Percentiles rank a stretch among this genome's conserved stretches.
These are phyloP conservation scores for Aporrectodea caliginosa DNA, from an alignment of 1,140 invertebrate species.

Conservation along the genomic window DNA sequence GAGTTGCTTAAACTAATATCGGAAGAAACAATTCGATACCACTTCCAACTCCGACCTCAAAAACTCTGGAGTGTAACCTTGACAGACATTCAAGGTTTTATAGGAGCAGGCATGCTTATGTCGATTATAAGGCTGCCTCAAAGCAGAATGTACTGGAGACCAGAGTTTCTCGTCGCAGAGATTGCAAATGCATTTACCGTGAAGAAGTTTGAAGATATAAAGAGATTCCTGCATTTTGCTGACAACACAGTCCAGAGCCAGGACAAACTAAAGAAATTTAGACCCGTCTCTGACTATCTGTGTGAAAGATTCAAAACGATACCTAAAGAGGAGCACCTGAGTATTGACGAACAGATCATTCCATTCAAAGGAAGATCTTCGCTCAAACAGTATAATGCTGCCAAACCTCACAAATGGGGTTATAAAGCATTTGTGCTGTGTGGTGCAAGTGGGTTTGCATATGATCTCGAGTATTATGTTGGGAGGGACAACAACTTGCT, in stretches of 20 bases:
- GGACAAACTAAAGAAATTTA: slow-evolving; percentile 51
- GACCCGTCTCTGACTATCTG: slow-evolving; percentile 38
- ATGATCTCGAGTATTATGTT: slow-evolving; percentile 54
- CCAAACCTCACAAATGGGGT: slow-evolving; percentile 53
- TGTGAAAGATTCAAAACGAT: slow-evolving; percentile 37
- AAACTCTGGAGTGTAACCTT: not conserved
- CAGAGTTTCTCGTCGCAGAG: slow-evolving; percentile 30
- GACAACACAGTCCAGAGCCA: slow-evolving; percentile 41
- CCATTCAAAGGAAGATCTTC: slow-evolving; percentile 47
- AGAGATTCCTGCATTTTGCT: slow-evolving; percentile 36
- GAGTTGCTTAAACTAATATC: not conserved
- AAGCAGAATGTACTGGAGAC: slow-evolving; percentile 38
- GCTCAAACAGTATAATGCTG: slow-evolving; percentile 50
- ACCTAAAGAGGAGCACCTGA: slow-evolving; percentile 46
- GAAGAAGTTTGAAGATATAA: slow-evolving; percentile 36
- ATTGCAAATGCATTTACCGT: slow-evolving; percentile 38
- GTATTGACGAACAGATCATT: slow-evolving; percentile 42
- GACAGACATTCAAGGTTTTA: not conserved
- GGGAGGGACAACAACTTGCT: slow-evolving; percentile 11
- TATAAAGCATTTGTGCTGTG: slow-evolving; percentile 52
- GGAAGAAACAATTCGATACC: not conserved
- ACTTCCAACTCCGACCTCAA: not conserved
- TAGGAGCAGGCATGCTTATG: not conserved
- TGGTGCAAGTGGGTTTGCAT: slow-evolving; percentile 46
- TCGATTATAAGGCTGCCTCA: not conserved